Conservation (phyloP, 2,888 invertebrate species). For the Drosophila acutilabella region DNA sequence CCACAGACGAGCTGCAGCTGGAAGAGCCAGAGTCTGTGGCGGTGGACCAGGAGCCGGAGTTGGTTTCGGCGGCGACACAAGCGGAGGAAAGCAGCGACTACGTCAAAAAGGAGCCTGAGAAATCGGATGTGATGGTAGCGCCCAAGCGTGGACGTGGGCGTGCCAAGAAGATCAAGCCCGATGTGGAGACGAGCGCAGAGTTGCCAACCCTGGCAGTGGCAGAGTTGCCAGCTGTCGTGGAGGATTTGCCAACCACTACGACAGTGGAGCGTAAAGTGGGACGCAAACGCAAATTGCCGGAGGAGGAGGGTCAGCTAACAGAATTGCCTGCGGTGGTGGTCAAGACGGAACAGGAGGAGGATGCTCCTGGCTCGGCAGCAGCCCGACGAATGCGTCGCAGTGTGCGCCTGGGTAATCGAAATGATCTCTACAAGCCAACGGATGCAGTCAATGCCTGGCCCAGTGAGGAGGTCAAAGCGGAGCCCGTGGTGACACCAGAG, state of each 20-base stretch:
- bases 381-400: constrained; percentile 80
- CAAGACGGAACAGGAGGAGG: constrained; percentile 70
- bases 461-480: constrained; percentile 69
- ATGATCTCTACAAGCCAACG: constrained; percentile 69
- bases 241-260: neutral
- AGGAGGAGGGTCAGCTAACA: constrained; percentile 49
- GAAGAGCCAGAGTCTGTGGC: neutral
- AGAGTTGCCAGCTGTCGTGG: constrained; percentile 8
- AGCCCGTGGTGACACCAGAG: constrained; percentile 44
- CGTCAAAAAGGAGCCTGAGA: constrained; percentile 54
- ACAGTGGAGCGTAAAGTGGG: constrained; percentile 65
- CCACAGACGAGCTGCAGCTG: constrained; percentile 52
- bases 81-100: constrained; percentile 23
- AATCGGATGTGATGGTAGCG: constrained; percentile 31
- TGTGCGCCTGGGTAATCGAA: constrained; percentile 82
- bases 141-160: constrained; percentile 78
- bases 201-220: constrained; percentile 12
- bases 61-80: neutral
- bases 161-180: constrained; percentile 68
- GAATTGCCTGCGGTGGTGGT: constrained; percentile 41
- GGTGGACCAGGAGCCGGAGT: too few relatives aligned
- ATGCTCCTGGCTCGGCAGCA: constrained; percentile 31
- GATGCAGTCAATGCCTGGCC: constrained; percentile 16
- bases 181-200: constrained; percentile 40
- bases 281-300: constrained; percentile 68